A percentile compares a stretch with the other conserved stretches of the same genome.
phyloP scores from a whole-genome alignment of 2,888 invertebrate genomes.

The Entomobrya multifasciata region DNA sequence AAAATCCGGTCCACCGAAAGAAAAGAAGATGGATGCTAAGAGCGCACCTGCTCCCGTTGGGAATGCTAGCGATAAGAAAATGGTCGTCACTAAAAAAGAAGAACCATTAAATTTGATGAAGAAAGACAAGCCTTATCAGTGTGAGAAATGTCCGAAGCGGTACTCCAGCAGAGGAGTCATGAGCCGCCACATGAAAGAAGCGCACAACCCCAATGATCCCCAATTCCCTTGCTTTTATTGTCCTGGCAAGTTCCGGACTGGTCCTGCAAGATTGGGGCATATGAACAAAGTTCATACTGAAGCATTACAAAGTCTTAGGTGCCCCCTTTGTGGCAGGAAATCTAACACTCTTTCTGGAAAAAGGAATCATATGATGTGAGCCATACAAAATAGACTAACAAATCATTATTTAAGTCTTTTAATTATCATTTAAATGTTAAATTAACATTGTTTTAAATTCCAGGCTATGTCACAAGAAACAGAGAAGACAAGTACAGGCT shows the following conservation, averaged over 20 bases:
- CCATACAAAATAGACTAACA: background rate
- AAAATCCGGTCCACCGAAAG: too few species aligned
- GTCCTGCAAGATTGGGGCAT: constrained; percentile 43
- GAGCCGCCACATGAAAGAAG: constrained; percentile 60
- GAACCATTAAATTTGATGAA: constrained; percentile 16
- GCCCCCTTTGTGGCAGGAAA: constrained; percentile 41
- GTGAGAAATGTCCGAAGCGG: background rate
- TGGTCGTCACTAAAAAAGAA: background rate
- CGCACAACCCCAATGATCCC: constrained; percentile 25
- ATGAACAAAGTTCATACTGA: constrained; percentile 39
- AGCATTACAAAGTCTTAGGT: constrained; percentile 45
- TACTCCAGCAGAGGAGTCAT: constrained; percentile 50
- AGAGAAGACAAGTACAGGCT: too few species aligned
- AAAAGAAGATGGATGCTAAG: too few species aligned
- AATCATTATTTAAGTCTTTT: background rate
- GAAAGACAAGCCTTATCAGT: constrained; percentile 7
- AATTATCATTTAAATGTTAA: constrained; percentile 11
- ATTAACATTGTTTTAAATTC: background rate
- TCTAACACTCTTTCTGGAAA: constrained; percentile 45
- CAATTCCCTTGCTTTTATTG: constrained; percentile 65
- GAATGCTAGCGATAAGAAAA: too few species aligned
- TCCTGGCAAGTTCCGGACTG: constrained; percentile 34
- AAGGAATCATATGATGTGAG: constrained; percentile 66
- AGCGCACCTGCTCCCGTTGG: too few species aligned
- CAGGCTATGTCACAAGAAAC: constrained; percentile 26